These are phyloP conservation scores for Ophion obscuratus DNA, from an alignment of 2,888 invertebrate genomes.

Conservation along the genomic window DNA sequence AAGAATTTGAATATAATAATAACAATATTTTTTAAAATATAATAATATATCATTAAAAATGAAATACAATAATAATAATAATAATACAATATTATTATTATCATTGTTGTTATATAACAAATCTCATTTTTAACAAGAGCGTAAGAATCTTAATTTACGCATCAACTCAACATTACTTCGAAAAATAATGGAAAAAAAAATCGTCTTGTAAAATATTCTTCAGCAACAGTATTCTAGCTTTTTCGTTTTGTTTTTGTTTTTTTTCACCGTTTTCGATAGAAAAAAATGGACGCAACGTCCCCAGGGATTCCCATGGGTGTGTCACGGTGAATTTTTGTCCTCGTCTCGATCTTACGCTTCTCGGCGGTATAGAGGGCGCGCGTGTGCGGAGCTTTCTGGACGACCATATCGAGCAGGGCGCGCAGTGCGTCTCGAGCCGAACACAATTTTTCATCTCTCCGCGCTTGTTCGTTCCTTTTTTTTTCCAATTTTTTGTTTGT, in stretches of 20 bases:
- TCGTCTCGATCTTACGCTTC: not conserved
- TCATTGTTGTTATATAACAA: not conserved
- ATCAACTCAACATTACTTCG: not conserved
- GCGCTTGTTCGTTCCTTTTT: not conserved
- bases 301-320: not conserved
- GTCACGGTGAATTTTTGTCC: not conserved
- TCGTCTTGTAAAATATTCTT: not conserved
- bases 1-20: too few relatives aligned
- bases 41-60: too few relatives aligned
- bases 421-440: conserved; percentile 3
- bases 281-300: not conserved
- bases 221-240: not conserved
- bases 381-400: too few relatives aligned
- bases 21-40: too few relatives aligned
- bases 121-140: not conserved
- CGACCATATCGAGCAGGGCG: not conserved
- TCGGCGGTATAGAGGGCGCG: not conserved
- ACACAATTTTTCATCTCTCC: conserved; percentile 49
- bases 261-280: not conserved
- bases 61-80: not conserved
- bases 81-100: not conserved
- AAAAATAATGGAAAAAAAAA: not conserved
- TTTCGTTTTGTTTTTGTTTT: not conserved
- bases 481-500: not conserved
- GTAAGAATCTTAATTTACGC: not conserved